A percentile compares a stretch with the other conserved stretches of the same genome.
These are phyloP conservation scores for Kryptolebias marmoratus DNA, from an alignment of 2,113 vertebrate genomes.

Conservation along the genomic window DNA sequence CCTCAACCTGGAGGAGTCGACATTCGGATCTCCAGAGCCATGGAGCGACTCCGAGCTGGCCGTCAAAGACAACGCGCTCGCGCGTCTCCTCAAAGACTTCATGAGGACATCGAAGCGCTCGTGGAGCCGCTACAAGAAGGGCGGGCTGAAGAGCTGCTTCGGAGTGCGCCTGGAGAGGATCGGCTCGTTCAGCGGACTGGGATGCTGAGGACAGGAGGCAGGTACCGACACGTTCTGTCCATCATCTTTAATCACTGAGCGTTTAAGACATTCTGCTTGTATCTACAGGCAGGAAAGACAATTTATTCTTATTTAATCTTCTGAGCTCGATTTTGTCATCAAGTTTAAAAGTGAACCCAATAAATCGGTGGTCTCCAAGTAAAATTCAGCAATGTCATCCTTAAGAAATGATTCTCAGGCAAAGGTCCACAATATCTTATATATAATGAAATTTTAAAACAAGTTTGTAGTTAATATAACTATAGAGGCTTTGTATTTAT, in stretches of 20 bases:
- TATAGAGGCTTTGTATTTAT: too few relatives aligned
- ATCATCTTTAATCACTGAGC: too few relatives aligned
- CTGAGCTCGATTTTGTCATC: too few relatives aligned
- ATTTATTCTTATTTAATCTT: too few relatives aligned
- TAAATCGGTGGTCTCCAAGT: too few relatives aligned
- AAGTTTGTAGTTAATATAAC: too few relatives aligned
- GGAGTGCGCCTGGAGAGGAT: slow-evolving; percentile 82
- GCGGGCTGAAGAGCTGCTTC: slow-evolving; percentile 81
- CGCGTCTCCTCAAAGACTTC: slow-evolving; percentile 76
- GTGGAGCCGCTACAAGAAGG: slow-evolving; percentile 80
- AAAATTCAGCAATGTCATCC: too few relatives aligned
- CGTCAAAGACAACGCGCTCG: slow-evolving; percentile 50
- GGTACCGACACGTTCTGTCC: not conserved
- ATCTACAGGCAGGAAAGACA: not conserved
- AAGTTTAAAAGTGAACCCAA: too few relatives aligned
- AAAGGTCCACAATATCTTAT: too few relatives aligned
- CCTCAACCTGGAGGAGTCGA: slow-evolving; percentile 11
- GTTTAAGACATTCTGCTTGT: not conserved
- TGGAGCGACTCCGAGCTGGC: slow-evolving; percentile 41
- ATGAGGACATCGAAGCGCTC: slow-evolving; percentile 78
- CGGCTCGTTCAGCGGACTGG: slow-evolving; percentile 84
- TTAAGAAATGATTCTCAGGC: too few relatives aligned
- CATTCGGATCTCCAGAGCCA: slow-evolving; percentile 14
- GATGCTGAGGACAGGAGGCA: slow-evolving; percentile 70
- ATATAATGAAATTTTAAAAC: too few relatives aligned